Percentiles rank a stretch among this genome's conserved stretches.
These are phyloP conservation scores for Hedya salicella DNA, from an alignment of 2,888 invertebrate genomes.

Conservation along the genomic window DNA sequence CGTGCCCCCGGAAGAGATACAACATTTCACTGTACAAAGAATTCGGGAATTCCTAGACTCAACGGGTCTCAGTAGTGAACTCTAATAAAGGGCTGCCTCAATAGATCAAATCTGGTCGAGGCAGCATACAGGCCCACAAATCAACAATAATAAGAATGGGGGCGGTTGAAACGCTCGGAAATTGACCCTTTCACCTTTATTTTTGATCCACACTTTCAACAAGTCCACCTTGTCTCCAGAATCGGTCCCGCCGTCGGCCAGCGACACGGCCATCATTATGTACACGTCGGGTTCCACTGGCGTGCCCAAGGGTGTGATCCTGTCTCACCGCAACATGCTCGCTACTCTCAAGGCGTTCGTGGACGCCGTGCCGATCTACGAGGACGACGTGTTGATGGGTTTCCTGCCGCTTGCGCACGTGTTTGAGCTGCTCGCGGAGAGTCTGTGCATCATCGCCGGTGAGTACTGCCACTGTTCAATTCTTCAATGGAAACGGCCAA, in stretches of 20 bases:
- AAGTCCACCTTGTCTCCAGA: slow-evolving; percentile 68
- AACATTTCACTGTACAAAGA: too few relatives aligned
- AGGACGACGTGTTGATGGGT: slow-evolving; percentile 94
- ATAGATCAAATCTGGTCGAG: too few relatives aligned
- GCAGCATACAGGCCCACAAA: too few relatives aligned
- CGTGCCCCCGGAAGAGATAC: too few relatives aligned
- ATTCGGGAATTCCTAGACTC: too few relatives aligned
- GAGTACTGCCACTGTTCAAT: slow-evolving; percentile 72
- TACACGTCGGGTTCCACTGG: slow-evolving; percentile 99
- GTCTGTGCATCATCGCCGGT: slow-evolving; percentile 92
- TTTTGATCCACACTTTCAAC: not conserved
- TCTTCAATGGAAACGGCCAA: too few relatives aligned
- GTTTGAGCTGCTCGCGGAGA: slow-evolving; percentile 97
- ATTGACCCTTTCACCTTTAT: too few relatives aligned
- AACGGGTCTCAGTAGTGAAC: too few relatives aligned
- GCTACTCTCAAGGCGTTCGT: slow-evolving; percentile 92
- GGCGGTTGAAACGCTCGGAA: too few relatives aligned
- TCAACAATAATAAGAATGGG: too few relatives aligned
- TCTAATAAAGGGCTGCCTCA: too few relatives aligned
- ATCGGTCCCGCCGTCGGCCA: slow-evolving; percentile 85
- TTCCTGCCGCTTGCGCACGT: slow-evolving; percentile 99
- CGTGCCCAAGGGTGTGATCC: slow-evolving; percentile 94
- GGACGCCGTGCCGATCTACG: slow-evolving; percentile 89
- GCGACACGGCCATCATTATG: slow-evolving; percentile 98
- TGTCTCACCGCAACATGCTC: slow-evolving; percentile 93